Evolutionary conservation across 2,113 vertebrate species (phyloP).

Genomic region (Edolisoma coerulescens): DNA sequence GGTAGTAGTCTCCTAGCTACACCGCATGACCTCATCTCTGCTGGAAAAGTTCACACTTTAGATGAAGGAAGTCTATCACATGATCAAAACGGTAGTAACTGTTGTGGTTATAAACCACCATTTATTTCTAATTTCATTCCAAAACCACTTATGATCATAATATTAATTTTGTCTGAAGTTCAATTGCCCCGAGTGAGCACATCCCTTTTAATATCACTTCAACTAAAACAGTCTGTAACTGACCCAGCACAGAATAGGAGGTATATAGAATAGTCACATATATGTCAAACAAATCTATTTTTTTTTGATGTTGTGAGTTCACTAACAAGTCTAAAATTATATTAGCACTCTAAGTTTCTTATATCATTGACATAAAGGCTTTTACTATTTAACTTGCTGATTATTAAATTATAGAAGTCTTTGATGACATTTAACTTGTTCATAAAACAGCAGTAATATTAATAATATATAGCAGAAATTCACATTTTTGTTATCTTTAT

Average conservation of each 20-base stretch:
- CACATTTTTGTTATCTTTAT: background rate
- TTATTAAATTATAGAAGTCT: background rate
- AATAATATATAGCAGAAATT: background rate
- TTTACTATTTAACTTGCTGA: background rate
- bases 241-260: background rate
- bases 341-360: background rate
- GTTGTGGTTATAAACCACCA: background rate
- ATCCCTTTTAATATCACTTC: background rate
- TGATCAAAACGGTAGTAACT: background rate
- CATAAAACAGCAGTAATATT: background rate
- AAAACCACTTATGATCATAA: background rate
- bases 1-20: background rate
- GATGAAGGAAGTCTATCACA: background rate
- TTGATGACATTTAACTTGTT: background rate
- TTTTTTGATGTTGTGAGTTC: background rate
- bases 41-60: background rate
- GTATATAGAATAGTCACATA: background rate
- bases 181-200: background rate
- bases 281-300: background rate
- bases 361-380: background rate
- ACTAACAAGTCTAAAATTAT: background rate
- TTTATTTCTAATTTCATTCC: background rate
- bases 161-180: background rate
- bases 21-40: background rate
- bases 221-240: background rate